Evolutionary conservation across 2,888 invertebrate species (phyloP), one percentile per base, ranked within the genome.

Genomic region (Girardia tigrina): DNA sequence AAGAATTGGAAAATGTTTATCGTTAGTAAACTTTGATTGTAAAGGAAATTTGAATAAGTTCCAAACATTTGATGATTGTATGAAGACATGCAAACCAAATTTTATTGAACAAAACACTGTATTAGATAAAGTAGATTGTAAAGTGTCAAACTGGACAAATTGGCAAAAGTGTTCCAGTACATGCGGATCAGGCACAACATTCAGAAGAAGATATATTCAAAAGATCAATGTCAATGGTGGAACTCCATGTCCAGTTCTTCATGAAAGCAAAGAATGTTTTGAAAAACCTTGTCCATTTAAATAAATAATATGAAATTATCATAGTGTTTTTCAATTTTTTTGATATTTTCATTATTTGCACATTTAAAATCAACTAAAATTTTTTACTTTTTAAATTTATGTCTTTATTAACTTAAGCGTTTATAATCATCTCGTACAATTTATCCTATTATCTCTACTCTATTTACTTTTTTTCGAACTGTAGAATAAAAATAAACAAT

Each of bases 161-260:
- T 71, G 71, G 71, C 16, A 28, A 4, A 26, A 26, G 2, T 71
- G 71, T n/a, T 28, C 71, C 23, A 29, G 27, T 4, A 6, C 27
- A 28, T 71, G 71, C 26, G 71, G 71, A 28, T 29, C 23, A 23
- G 71, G 71, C 4, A 29, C 4, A 28, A 26, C 23, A n/a, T 29
- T n/a, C n/a, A 28, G 26, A 23, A 28, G 26, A 71, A 28, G 71
- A 71, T 4, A 28, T 14, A 71, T 71, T 29, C 26, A 12, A 71
- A 28, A 29, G n/a, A 20, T 16, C n/a, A 6, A 26, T 6, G 16
- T 4, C 4, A 71, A 71, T 71, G 71, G 29, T 12, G 71, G 71
- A 8, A 6, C 16, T n/a, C 28, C 28, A 23, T 72, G 72, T 72
- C 72, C 72, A 23, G 72, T 72, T 42, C 72, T 72, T 2, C 20